These are phyloP conservation scores for Zhuqinia jingwanae DNA, from an alignment of 2,888 invertebrate species.

Conservation along the genomic window DNA sequence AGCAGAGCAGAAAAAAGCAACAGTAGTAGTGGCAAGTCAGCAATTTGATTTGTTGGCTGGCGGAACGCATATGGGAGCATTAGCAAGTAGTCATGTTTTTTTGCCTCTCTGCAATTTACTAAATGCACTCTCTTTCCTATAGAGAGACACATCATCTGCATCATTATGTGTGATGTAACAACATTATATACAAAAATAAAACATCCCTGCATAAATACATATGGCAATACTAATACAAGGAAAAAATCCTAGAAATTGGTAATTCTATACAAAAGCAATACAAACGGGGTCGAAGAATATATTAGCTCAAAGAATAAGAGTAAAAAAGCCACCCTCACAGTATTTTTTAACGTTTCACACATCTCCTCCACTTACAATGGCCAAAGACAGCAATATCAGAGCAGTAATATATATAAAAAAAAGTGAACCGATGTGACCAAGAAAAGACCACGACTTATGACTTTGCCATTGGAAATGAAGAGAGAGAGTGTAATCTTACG, in stretches of 20 bases:
- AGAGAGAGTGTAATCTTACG: conserved; percentile 62
- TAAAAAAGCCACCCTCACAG: conserved; percentile 64
- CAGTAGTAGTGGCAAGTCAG: conserved; percentile 42
- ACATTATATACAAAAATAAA: neutral
- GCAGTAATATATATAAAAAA: conserved; percentile 46
- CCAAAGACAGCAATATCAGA: neutral
- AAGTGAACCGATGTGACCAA: conserved; percentile 65
- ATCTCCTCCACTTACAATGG: conserved; percentile 10
- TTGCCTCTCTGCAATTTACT: conserved; percentile 66
- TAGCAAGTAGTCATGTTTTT: conserved; percentile 1
- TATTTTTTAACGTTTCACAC: conserved; percentile 10
- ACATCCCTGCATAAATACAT: neutral
- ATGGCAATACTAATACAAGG: neutral
- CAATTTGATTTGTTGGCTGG: conserved; percentile 60
- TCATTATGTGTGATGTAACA: conserved; percentile 51
- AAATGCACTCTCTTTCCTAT: conserved; percentile 45
- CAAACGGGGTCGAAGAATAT: neutral
- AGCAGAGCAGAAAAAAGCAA: conserved; percentile 25
- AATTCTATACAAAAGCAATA: neutral
- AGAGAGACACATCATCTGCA: conserved; percentile 47
- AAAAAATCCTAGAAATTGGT: conserved; percentile 41
- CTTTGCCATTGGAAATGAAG: conserved; percentile 51
- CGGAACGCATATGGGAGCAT: conserved; percentile 29
- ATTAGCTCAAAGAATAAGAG: conserved; percentile 5
- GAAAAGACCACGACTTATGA: conserved; percentile 66